Evolutionary conservation across 2,797 vertebrate genomes (phyloP), one percentile per base, ranked within the genome.

Genomic region (Gastrophryne carolinensis): DNA sequence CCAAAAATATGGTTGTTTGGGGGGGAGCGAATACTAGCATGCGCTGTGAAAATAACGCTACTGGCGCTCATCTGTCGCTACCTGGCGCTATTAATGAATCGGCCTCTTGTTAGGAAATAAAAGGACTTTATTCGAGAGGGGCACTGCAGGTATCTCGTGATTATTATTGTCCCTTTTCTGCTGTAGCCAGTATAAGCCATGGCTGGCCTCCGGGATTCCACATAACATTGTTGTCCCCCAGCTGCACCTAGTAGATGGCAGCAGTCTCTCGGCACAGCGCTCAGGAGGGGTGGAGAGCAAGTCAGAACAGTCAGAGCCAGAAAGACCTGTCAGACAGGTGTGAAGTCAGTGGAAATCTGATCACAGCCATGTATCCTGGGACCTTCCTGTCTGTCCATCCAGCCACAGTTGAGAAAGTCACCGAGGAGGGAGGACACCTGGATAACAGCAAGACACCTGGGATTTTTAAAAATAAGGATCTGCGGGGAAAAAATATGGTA

Each of bases 241-340:
- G 63, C 44, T 76, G 47, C 50, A 70, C 65, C 58, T 62, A 50
- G 50, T 66, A 29, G 27, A 26, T 27, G 13, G 47, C 19, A n/a
- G 47, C 12, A 56, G 17, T 23, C 30, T 76, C 4, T 21, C 47
- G 47, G 32, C 10, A 15, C 27, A 23, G 7, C 19, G 44, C 27
- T 21, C 35, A 35, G 66, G 19, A 63, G 57, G 74, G 73, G 66
- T 63, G 49, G 37, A 35, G 71, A 69, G 37, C 29, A 30, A 61
- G 50, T 53, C 44, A 68, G 65, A 60, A 69, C 72, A 67, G 62
- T 54, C 57, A 65, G 50, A 77, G 75, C 75, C 58, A 71, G 75
- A 77, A 71, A 77, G 75, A 77, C 75, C 67, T 52, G 75, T 77
- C 67, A 44, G 75, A 77, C 75, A 77, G 75, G 75, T 77, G 75